These are phyloP conservation scores for Callyntrura sp. DNA, from an alignment of 2,888 invertebrate species.

Conservation along the genomic window DNA sequence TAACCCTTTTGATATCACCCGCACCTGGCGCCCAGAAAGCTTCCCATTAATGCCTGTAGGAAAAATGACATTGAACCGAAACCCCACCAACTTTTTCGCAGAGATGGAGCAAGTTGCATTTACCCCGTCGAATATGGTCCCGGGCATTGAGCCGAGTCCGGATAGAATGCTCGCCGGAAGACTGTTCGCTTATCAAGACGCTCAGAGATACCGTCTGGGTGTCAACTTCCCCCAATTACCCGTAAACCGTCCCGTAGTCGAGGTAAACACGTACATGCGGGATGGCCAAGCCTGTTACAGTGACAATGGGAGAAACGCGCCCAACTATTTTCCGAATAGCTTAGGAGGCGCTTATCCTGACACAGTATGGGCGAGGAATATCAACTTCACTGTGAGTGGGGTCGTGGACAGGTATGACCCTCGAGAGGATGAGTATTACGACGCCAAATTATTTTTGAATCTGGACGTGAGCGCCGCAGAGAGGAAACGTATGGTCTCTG, in stretches of 20 bases:
- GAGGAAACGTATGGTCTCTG: conserved; percentile 86
- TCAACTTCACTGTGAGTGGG: conserved; percentile 89
- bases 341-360: conserved; percentile 93
- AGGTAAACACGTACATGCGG: conserved; percentile 91
- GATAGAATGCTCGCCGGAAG: conserved; percentile 74
- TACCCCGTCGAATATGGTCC: conserved; percentile 66
- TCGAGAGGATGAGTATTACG: conserved; percentile 96
- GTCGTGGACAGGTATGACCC: conserved; percentile 92
- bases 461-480: conserved; percentile 91
- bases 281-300: conserved; percentile 90
- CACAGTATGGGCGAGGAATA: conserved; percentile 88
- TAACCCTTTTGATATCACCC: conserved; percentile 78
- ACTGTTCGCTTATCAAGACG: conserved; percentile 90
- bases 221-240: conserved; percentile 97
- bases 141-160: conserved; percentile 75
- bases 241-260: conserved; percentile 94
- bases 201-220: conserved; percentile 96
- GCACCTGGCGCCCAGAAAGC: conserved; percentile 66
- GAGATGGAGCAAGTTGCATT: conserved; percentile 68
- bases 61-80: conserved; percentile 63
- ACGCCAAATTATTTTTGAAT: conserved; percentile 92
- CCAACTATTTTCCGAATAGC: conserved; percentile 98
- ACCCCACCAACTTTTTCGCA: conserved; percentile 61
- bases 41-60: conserved; percentile 73
- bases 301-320: conserved; percentile 94